phyloP scores from a whole-genome alignment of 2,797 vertebrate species.

The Babyrousa celebensis region DNA sequence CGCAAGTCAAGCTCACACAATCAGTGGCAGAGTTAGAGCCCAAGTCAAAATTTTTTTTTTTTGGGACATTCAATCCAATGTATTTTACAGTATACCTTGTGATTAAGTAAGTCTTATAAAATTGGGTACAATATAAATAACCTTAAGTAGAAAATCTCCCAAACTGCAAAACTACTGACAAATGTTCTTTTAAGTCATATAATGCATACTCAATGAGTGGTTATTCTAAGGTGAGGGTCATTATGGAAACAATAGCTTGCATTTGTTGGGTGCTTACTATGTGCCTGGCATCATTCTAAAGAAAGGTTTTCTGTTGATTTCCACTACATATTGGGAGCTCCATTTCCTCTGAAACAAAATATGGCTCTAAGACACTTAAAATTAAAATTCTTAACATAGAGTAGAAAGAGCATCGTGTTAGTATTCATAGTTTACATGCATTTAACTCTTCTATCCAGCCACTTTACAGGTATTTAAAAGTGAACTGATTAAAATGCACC shows the following conservation, averaged over 20 bases:
- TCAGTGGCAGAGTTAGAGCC: neutral
- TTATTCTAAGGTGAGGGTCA: neutral
- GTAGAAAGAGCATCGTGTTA: slow-evolving; percentile 58
- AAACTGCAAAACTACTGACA: neutral
- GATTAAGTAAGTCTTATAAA: neutral
- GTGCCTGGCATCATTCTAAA: neutral
- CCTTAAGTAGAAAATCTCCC: neutral
- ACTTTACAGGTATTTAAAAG: slow-evolving; percentile 81
- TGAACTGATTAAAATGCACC: slow-evolving; percentile 83
- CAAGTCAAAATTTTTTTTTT: neutral
- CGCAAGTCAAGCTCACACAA: neutral
- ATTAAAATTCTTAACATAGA: slow-evolving; percentile 70
- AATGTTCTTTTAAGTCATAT: slow-evolving; percentile 24
- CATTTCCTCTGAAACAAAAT: slow-evolving; percentile 24
- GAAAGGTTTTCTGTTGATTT: slow-evolving; percentile 6
- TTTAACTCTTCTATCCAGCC: slow-evolving; percentile 73
- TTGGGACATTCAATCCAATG: neutral
- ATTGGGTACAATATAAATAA: neutral
- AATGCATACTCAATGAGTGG: neutral
- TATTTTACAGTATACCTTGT: neutral
- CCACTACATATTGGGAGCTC: neutral
- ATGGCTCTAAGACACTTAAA: slow-evolving; percentile 49
- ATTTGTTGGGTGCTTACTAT: neutral
- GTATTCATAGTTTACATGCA: slow-evolving; percentile 59
- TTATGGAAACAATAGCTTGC: slow-evolving; percentile 8